Evolutionary conservation across 2,797 vertebrate genomes (phyloP), one percentile per base, ranked within the genome.

Genomic region (Nyctalus aviator): DNA sequence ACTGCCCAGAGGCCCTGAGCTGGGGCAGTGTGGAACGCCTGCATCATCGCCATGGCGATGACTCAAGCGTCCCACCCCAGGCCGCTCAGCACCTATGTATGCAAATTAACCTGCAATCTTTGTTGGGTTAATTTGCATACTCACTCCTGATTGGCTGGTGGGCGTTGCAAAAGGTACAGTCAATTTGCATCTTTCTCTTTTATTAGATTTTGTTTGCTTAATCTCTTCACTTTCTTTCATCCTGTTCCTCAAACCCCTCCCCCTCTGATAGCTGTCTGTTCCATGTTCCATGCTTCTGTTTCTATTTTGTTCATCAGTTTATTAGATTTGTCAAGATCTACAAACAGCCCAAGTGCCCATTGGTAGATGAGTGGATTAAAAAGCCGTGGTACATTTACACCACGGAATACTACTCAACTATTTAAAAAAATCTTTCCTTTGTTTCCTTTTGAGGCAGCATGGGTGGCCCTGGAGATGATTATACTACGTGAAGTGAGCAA

Each of bases 401-500:
- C 30, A 3, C 32, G 73, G 46, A 50, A 32, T 32, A 12, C 9
- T 32, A 50, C 17, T 75, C 48, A n/a, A 30, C 8, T 7, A 6
- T 76, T 6, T 8, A 21, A 50, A 48, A 48, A 48, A 48, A n/a
- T 20, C 30, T 75, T 50, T n/a, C 17, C 50, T 53, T 53, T 53
- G 50, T 6, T 50, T 53, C 50, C 17, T 50, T 75, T n/a, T n/a
- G 72, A 1, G 10, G 50, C 73, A n/a, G 46, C 73, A 12, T 21
- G 30, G 73, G 21, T 23, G 66, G 66, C 9, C 32, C 9, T 37
- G 18, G 66, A 69, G 66, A 13, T 20, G n/a, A 13, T 32, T 13
- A 13, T 0, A 1, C 30, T 21, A n/a, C n/a, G 5, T 20, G 0
- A n/a, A 50, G n/a, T 32, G n/a, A 76, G 11, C 48, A 30, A 0